phyloP scores from a whole-genome alignment of 2,797 vertebrate genomes.

The Mormyrops boulengeri region DNA sequence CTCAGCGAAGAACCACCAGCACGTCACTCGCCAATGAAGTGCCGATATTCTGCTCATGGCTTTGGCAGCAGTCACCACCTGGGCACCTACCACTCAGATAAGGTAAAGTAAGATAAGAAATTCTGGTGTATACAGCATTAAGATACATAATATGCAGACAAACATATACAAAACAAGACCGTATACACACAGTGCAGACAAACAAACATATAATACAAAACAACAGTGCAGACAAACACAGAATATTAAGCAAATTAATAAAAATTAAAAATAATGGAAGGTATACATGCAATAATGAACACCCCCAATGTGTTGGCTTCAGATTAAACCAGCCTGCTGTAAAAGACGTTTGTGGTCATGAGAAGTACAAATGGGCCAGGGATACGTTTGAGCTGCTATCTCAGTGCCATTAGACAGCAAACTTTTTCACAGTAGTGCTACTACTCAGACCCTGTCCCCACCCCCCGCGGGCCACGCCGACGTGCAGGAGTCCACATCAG shows the following conservation, averaged over 20 bases:
- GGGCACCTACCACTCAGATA: background rate
- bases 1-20: background rate
- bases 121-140: background rate
- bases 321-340: background rate
- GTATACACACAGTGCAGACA: background rate
- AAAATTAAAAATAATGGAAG: background rate
- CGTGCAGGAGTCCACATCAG: background rate
- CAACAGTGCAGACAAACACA: background rate
- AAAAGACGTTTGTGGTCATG: background rate
- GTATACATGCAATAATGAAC: background rate
- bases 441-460: background rate
- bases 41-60: background rate
- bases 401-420: background rate
- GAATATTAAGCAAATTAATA: background rate
- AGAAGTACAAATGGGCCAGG: background rate
- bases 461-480: background rate
- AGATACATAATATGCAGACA: background rate
- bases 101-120: background rate
- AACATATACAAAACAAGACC: background rate
- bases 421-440: background rate
- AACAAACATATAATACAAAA: background rate
- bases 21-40: background rate
- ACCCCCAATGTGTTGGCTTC: background rate
- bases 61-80: background rate
- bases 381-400: background rate